phyloP scores from a whole-genome alignment of 2,797 vertebrate species.

The Nyctibius grandis region DNA sequence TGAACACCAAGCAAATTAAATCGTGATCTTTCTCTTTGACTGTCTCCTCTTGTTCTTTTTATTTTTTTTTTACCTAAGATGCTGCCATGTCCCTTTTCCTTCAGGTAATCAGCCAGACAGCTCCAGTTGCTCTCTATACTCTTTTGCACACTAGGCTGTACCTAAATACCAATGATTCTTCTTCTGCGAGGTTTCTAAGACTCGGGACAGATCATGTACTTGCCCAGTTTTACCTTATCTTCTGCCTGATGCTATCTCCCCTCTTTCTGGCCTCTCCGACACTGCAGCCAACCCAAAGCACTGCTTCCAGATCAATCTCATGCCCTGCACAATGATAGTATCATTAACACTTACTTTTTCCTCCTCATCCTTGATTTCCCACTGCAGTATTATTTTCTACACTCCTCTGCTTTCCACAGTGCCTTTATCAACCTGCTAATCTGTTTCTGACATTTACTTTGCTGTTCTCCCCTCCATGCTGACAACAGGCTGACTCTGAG shows the following conservation, averaged over 20 bases:
- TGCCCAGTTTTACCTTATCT: not conserved
- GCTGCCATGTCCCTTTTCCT: not conserved
- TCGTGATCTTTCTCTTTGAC: not conserved
- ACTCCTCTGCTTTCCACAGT: not conserved
- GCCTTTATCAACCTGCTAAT: not conserved
- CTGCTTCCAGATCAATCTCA: not conserved
- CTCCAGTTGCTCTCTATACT: not conserved
- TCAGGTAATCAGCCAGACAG: not conserved
- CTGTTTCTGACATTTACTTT: not conserved
- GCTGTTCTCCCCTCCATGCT: not conserved
- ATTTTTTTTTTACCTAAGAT: not conserved
- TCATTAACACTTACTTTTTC: not conserved
- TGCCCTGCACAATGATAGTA: not conserved
- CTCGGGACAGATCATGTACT: not conserved
- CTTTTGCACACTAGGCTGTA: not conserved
- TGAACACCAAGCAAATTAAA: conserved; percentile 38
- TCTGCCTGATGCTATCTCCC: not conserved
- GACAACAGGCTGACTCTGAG: not conserved
- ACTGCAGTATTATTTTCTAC: not conserved
- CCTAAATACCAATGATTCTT: not conserved
- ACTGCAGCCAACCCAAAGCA: not conserved
- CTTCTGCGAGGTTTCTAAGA: not conserved
- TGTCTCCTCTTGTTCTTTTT: not conserved
- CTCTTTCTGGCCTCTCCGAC: not conserved
- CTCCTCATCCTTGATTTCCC: not conserved